Conservation (phyloP, 2,113 vertebrate genomes). For the Bufo gargarizans region DNA sequence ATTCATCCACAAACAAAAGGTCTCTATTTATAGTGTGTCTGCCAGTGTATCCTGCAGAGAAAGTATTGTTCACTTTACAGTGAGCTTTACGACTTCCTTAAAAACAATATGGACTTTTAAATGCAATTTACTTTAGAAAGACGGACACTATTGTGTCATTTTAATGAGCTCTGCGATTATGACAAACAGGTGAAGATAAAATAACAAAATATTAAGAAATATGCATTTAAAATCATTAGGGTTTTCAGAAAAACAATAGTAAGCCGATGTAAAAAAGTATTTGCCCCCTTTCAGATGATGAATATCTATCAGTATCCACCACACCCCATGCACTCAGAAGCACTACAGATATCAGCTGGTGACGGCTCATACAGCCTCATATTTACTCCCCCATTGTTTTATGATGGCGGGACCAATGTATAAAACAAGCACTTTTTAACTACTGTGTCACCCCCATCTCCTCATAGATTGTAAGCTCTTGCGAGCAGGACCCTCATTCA, state of each 20-base stretch:
- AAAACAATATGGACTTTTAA: slow-evolving; percentile 50
- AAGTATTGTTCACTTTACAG: slow-evolving; percentile 55
- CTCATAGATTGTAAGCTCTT: too few relatives aligned
- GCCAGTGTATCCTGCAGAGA: slow-evolving; percentile 58
- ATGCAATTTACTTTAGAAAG: slow-evolving; percentile 1
- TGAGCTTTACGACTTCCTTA: slow-evolving; percentile 53
- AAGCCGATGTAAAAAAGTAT: neutral
- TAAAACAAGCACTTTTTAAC: too few relatives aligned
- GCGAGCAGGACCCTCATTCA: too few relatives aligned
- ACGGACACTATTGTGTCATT: neutral
- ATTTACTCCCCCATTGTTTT: too few relatives aligned
- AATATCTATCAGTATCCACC: too few relatives aligned
- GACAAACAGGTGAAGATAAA: neutral
- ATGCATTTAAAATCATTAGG: too few relatives aligned
- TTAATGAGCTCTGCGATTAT: neutral
- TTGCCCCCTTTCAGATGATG: neutral
- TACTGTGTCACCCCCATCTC: too few relatives aligned
- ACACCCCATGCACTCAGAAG: too few relatives aligned
- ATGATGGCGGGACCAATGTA: too few relatives aligned
- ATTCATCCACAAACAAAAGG: slow-evolving; percentile 51
- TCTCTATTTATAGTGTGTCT: slow-evolving; percentile 58
- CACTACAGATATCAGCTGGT: too few relatives aligned
- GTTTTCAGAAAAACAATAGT: neutral
- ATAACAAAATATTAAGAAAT: neutral
- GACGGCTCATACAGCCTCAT: too few relatives aligned